phyloP scores from a whole-genome alignment of 1,140 invertebrate species.

The Coelopa frigida region DNA sequence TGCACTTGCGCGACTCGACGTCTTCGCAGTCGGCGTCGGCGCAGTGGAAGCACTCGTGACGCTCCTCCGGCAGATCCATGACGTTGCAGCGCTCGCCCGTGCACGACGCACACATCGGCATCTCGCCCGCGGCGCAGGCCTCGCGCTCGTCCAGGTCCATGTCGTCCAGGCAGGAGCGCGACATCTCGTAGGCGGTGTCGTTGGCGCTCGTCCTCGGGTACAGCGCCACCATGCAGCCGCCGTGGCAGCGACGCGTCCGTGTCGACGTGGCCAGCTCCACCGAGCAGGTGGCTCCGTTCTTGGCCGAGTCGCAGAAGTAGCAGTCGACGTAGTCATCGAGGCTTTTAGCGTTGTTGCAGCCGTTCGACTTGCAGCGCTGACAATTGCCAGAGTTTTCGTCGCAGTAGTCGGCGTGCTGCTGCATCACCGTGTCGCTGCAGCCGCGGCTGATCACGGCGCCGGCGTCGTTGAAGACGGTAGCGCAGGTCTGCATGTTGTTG shows the following conservation, averaged over 20 bases:
- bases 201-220: constrained; percentile 30
- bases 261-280: constrained; percentile 9
- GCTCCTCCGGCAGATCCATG: constrained; percentile 15
- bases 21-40: constrained; percentile 18
- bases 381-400: constrained; percentile 22
- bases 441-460: constrained; percentile 24
- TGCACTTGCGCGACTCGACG: constrained; percentile 9
- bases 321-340: constrained; percentile 25
- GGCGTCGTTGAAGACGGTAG: constrained; percentile 23
- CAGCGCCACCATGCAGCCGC: constrained; percentile 30
- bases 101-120: constrained; percentile 23
- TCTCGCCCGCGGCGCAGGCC: constrained; percentile 19
- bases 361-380: constrained; percentile 34
- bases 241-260: constrained; percentile 27
- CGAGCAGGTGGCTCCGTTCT: constrained; percentile 15
- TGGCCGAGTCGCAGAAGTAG: constrained; percentile 30
- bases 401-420: constrained; percentile 21
- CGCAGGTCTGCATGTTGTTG: constrained; percentile 33
- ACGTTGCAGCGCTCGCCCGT: constrained; percentile 22
- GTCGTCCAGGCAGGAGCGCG: constrained; percentile 36
- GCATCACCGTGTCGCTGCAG: constrained; percentile 26
- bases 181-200: constrained; percentile 27
- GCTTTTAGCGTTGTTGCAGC: constrained; percentile 25
- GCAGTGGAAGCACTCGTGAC: constrained; percentile 27
- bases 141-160: constrained; percentile 22